These are phyloP conservation scores for Lepidurus arcticus DNA, from an alignment of 1,140 invertebrate species.

Conservation along the genomic window DNA sequence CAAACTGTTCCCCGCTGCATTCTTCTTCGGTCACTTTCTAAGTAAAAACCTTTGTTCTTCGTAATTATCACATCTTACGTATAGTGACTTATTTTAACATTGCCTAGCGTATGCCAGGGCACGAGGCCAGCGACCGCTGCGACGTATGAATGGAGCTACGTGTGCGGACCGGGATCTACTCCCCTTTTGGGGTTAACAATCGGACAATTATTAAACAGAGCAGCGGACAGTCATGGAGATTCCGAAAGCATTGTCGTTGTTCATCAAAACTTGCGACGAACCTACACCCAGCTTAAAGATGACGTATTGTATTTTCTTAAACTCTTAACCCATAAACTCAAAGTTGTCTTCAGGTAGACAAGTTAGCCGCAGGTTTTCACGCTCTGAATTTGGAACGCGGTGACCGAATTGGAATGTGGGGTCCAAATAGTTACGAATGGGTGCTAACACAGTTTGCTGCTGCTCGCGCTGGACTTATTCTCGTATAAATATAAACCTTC, in stretches of 20 bases:
- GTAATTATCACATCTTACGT: not conserved
- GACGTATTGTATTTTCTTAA: slow-evolving; percentile 47
- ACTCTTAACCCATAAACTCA: not conserved
- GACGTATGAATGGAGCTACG: slow-evolving; percentile 39
- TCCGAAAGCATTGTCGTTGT: slow-evolving; percentile 55
- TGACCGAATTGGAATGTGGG: slow-evolving; percentile 82
- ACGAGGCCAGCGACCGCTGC: not conserved
- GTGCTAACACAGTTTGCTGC: slow-evolving; percentile 68
- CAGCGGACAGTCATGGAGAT: slow-evolving; percentile 52
- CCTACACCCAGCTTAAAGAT: slow-evolving; percentile 56
- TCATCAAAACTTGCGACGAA: slow-evolving; percentile 55
- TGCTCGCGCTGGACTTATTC: slow-evolving; percentile 70
- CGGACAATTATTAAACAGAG: slow-evolving; percentile 54
- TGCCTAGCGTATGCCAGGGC: not conserved
- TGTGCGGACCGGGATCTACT: slow-evolving; percentile 49
- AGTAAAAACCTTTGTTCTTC: not conserved
- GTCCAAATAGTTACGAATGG: slow-evolving; percentile 81
- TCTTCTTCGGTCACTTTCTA: not conserved
- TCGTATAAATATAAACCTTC: slow-evolving; percentile 52
- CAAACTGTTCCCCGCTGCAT: not conserved
- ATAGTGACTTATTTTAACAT: not conserved
- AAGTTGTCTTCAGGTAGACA: slow-evolving; percentile 55
- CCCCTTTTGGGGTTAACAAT: slow-evolving; percentile 57
- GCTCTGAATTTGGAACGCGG: slow-evolving; percentile 69
- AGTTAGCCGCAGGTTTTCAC: slow-evolving; percentile 70